Conservation (phyloP, 53 echinoderm and acorn worm species). For the Arbacia lixula region DNA sequence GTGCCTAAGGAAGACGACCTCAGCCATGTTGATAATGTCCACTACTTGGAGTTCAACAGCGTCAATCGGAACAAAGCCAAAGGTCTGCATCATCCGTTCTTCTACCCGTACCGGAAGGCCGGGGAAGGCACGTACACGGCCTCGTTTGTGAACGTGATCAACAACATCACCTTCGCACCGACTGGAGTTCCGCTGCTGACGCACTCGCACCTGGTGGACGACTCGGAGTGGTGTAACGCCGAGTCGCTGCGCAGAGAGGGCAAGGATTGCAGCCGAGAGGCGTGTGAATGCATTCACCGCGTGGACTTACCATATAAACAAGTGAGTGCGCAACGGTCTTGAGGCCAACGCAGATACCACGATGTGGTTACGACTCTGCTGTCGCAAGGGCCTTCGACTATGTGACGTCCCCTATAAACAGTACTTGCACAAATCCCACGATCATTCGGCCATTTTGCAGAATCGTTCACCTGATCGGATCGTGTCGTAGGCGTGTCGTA, state of each 20-base stretch:
- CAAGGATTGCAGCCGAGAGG: constrained; percentile 59
- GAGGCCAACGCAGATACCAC: too few species aligned
- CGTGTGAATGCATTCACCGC: constrained; percentile 70
- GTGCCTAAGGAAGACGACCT: constrained; percentile 22
- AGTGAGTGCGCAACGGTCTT: too few species aligned
- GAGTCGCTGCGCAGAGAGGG: constrained; percentile 44
- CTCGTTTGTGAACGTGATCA: constrained; percentile 20
- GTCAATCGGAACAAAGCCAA: constrained; percentile 56
- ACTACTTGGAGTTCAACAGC: constrained; percentile 16
- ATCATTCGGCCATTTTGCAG: too few species aligned
- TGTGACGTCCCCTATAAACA: too few species aligned
- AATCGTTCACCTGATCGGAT: too few species aligned
- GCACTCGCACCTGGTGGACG: constrained; percentile 47
- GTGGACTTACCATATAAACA: constrained; percentile 60
- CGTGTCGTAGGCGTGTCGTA: too few species aligned
- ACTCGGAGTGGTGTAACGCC: constrained; percentile 53
- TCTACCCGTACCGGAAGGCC: constrained; percentile 68
- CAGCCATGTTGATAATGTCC: background rate
- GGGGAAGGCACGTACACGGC: constrained; percentile 56
- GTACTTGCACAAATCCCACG: too few species aligned
- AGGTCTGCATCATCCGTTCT: constrained; percentile 63
- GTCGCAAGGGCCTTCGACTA: too few species aligned
- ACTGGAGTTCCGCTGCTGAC: constrained; percentile 59
- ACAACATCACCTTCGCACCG: constrained; percentile 59
- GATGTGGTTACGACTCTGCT: too few species aligned